Percentiles rank a stretch among this genome's conserved stretches.
These are phyloP conservation scores for Byasa hedistus DNA, from an alignment of 2,888 invertebrate genomes.

Conservation along the genomic window DNA sequence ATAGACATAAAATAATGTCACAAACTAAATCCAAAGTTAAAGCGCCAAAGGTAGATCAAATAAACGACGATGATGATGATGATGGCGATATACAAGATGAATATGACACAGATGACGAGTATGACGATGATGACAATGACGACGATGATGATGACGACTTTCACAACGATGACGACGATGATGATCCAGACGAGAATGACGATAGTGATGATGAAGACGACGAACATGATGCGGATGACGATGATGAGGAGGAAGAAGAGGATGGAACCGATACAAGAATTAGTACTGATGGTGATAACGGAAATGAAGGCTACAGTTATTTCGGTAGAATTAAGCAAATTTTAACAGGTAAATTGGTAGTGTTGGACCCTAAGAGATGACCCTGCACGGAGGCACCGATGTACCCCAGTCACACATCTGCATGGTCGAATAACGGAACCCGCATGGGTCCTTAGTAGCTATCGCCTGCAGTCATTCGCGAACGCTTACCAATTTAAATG, in stretches of 20 bases:
- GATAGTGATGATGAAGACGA: conserved; percentile 69
- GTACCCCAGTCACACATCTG: conserved; percentile 68
- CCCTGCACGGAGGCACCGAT: conserved; percentile 65
- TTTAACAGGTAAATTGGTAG: conserved; percentile 76
- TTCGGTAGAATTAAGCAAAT: conserved; percentile 76
- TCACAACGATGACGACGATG: conserved; percentile 60
- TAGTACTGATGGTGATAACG: conserved; percentile 62
- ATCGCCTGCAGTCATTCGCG: conserved; percentile 84
- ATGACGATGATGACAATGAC: conserved; percentile 44
- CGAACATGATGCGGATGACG: conserved; percentile 50
- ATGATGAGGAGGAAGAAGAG: conserved; percentile 57
- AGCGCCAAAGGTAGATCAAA: conserved; percentile 1
- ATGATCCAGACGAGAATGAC: conserved; percentile 48
- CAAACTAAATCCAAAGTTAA: conserved; percentile 8
- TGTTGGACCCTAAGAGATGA: conserved; percentile 60
- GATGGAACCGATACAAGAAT: conserved; percentile 35
- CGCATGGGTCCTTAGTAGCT: conserved; percentile 78
- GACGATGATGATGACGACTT: conserved; percentile 62
- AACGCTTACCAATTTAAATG: conserved; percentile 75
- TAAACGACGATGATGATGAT: conserved; percentile 60
- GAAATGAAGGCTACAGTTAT: conserved; percentile 52
- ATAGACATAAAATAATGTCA: conserved; percentile 9
- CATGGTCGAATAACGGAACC: conserved; percentile 68
- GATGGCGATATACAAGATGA: conserved; percentile 71
- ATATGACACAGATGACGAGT: conserved; percentile 57